phyloP scores from a whole-genome alignment of 2,797 vertebrate species.

The Brachymystax lenok region DNA sequence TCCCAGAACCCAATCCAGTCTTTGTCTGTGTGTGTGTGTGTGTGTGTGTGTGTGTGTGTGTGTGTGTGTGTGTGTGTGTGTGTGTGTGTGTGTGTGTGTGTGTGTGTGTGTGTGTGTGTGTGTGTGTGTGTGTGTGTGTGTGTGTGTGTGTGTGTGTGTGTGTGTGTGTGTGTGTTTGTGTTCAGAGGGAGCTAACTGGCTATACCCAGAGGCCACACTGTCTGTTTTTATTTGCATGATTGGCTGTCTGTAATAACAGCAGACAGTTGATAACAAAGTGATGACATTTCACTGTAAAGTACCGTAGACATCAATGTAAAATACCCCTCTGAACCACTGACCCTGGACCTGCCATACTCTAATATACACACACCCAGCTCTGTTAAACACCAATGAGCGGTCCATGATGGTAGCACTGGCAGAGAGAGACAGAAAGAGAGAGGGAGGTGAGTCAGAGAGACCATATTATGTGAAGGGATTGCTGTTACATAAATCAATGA shows the following conservation, averaged over 20 bases:
- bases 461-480: too few species aligned
- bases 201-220: background rate
- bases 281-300: constrained; percentile 2
- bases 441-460: too few species aligned
- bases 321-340: background rate
- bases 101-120: too few species aligned
- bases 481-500: background rate
- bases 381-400: background rate
- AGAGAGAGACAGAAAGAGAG: too few species aligned
- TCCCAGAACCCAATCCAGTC: background rate
- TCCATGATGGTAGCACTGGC: too few species aligned
- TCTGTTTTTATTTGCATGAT: background rate
- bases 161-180: background rate
- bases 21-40: background rate
- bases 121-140: background rate
- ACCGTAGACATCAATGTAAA: background rate
- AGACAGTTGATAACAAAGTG: background rate
- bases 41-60: background rate
- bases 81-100: too few species aligned
- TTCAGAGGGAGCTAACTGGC: background rate
- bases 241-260: background rate
- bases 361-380: background rate
- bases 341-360: background rate
- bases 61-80: too few species aligned
- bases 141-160: background rate